phyloP scores from a whole-genome alignment of 1,140 invertebrate species.

The Scaptomyza pallida region DNA sequence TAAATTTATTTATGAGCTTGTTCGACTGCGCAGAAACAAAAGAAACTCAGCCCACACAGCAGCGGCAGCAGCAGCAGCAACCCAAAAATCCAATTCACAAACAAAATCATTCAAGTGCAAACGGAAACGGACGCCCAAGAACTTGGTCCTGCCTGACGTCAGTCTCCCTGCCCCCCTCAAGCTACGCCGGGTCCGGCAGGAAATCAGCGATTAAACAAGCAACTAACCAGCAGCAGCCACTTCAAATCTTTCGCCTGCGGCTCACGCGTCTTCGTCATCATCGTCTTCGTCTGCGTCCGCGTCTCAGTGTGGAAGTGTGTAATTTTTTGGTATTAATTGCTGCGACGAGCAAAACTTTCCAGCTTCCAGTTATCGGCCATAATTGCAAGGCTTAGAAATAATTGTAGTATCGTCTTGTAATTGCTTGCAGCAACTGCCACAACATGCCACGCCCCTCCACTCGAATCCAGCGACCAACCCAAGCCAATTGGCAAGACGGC shows the following conservation, averaged over 20 bases:
- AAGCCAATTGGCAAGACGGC: slow-evolving; percentile 49
- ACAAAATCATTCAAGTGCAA: slow-evolving; percentile 76
- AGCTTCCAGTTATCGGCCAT: slow-evolving; percentile 61
- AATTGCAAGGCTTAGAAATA: slow-evolving; percentile 69
- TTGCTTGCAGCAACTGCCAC: slow-evolving; percentile 60
- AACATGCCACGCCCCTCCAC: slow-evolving; percentile 47
- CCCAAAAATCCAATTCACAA: slow-evolving; percentile 36
- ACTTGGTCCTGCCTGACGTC: slow-evolving; percentile 61
- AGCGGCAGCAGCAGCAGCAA: no score
- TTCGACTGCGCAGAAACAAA: slow-evolving; percentile 69
- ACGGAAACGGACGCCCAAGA: slow-evolving; percentile 66
- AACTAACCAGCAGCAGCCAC: slow-evolving; percentile 61
- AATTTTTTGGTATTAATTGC: slow-evolving; percentile 80
- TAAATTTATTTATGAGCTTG: slow-evolving; percentile 81
- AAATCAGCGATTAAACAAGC: slow-evolving; percentile 79
- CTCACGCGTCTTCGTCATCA: slow-evolving; percentile 4
- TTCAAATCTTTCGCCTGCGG: slow-evolving; percentile 49
- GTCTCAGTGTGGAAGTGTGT: slow-evolving; percentile 61
- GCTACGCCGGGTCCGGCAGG: slow-evolving; percentile 49
- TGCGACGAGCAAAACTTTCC: slow-evolving; percentile 59
- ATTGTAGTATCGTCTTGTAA: slow-evolving; percentile 77
- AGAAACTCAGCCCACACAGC: slow-evolving; percentile 35
- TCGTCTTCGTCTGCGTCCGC: neutral
- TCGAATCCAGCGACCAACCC: neutral
- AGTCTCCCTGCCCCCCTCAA: neutral